These are phyloP conservation scores for Petromus typicus DNA, from an alignment of 2,113 vertebrate species.

Conservation along the genomic window DNA sequence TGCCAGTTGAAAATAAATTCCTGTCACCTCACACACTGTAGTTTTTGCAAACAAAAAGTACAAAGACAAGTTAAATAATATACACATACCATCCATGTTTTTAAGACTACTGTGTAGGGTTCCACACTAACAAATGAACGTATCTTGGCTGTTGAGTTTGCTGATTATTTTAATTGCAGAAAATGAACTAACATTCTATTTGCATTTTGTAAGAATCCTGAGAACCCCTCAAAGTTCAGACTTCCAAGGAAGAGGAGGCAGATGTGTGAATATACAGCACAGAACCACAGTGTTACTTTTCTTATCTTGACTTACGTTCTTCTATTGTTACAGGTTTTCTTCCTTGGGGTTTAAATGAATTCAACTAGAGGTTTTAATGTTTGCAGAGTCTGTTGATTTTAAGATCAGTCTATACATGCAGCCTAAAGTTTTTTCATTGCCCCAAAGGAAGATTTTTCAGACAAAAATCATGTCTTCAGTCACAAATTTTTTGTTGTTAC, in stretches of 20 bases:
- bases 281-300: not conserved
- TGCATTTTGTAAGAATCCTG: not conserved
- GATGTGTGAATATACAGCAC: not conserved
- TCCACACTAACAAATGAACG: not conserved
- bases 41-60: not conserved
- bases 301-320: not conserved
- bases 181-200: conserved; percentile 21
- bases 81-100: not conserved
- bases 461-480: conserved; percentile 78
- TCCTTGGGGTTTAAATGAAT: conserved; percentile 12
- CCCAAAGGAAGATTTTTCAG: conserved; percentile 74
- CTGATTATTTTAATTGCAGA: not conserved
- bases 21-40: not conserved
- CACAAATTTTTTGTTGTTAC: conserved; percentile 83
- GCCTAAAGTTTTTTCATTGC: conserved; percentile 68
- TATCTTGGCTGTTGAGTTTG: not conserved
- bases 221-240: not conserved
- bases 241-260: not conserved
- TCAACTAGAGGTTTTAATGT: not conserved
- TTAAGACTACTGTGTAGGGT: not conserved
- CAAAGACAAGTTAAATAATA: not conserved
- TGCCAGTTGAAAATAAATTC: not conserved
- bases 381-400: not conserved
- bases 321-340: not conserved
- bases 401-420: conserved; percentile 42